Percentiles rank a stretch among this genome's conserved stretches.
These are phyloP conservation scores for Leucopternis melanops DNA, from an alignment of 2,113 vertebrate species.

Conservation along the genomic window DNA sequence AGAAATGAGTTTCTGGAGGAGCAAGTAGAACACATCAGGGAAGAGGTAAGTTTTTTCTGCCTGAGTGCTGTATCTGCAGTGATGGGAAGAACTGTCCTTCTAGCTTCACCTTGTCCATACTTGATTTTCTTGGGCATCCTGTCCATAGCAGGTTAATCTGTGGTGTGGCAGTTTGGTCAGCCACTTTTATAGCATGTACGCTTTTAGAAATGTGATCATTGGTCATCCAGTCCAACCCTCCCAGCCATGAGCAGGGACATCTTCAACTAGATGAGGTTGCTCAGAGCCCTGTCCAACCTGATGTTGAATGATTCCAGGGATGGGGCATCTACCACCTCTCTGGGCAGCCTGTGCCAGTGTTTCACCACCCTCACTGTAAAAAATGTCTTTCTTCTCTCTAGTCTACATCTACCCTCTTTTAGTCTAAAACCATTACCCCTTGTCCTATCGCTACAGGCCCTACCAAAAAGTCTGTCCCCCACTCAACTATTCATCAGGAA, in stretches of 20 bases:
- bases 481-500: too few relatives aligned
- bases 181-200: neutral
- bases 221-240: neutral
- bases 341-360: too few relatives aligned
- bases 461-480: too few relatives aligned
- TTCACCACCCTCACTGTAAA: too few relatives aligned
- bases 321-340: too few relatives aligned
- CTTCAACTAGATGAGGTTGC: neutral
- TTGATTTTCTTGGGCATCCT: neutral
- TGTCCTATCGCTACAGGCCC: too few relatives aligned
- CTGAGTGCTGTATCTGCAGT: neutral
- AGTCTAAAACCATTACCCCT: too few relatives aligned
- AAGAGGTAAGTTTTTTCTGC: slow-evolving; percentile 79
- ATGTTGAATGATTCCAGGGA: too few relatives aligned
- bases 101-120: neutral
- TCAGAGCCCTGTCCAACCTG: neutral
- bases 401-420: too few relatives aligned
- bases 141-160: neutral
- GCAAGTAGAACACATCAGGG: slow-evolving; percentile 92
- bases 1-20: slow-evolving; percentile 93
- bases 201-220: neutral
- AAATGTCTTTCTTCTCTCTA: too few relatives aligned
- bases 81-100: neutral
- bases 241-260: neutral
- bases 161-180: neutral